These are phyloP conservation scores for Spea hammondii DNA, from an alignment of 2,797 vertebrate genomes.

Conservation along the genomic window DNA sequence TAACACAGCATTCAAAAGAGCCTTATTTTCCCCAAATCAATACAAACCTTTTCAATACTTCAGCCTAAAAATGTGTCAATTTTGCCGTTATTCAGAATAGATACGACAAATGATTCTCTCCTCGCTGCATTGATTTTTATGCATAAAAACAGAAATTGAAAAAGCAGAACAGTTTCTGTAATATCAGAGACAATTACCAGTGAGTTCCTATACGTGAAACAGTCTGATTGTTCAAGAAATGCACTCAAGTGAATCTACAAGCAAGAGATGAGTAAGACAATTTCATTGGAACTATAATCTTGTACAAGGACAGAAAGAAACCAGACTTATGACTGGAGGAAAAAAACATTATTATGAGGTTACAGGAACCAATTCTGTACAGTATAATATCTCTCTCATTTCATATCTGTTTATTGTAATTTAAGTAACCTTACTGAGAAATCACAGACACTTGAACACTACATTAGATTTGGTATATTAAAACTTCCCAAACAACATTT, in stretches of 20 bases:
- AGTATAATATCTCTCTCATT: slow-evolving; percentile 34
- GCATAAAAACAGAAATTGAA: slow-evolving; percentile 64
- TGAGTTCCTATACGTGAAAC: slow-evolving; percentile 57
- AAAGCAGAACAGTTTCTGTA: slow-evolving; percentile 51
- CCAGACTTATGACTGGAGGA: slow-evolving; percentile 41
- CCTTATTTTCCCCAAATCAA: slow-evolving; percentile 64
- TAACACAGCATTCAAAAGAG: slow-evolving; percentile 60
- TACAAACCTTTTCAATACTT: slow-evolving; percentile 60
- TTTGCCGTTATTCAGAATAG: slow-evolving; percentile 61
- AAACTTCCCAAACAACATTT: not conserved
- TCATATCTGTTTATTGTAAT: slow-evolving; percentile 39
- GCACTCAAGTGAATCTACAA: slow-evolving; percentile 53
- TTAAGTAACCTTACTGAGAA: slow-evolving; percentile 26
- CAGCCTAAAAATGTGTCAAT: slow-evolving; percentile 62
- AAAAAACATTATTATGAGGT: slow-evolving; percentile 53
- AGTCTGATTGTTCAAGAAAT: slow-evolving; percentile 55
- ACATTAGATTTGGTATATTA: slow-evolving; percentile 34
- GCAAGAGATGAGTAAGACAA: slow-evolving; percentile 53
- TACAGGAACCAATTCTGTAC: slow-evolving; percentile 61
- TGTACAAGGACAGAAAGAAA: slow-evolving; percentile 38
- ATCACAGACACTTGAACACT: slow-evolving; percentile 18
- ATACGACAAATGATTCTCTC: slow-evolving; percentile 65
- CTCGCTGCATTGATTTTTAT: slow-evolving; percentile 64
- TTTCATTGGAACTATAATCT: not conserved
- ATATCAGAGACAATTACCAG: slow-evolving; percentile 57